These are phyloP conservation scores for Parazoanthus darwini DNA, from an alignment of 92 coral and sea anemone species.

Conservation along the genomic window DNA sequence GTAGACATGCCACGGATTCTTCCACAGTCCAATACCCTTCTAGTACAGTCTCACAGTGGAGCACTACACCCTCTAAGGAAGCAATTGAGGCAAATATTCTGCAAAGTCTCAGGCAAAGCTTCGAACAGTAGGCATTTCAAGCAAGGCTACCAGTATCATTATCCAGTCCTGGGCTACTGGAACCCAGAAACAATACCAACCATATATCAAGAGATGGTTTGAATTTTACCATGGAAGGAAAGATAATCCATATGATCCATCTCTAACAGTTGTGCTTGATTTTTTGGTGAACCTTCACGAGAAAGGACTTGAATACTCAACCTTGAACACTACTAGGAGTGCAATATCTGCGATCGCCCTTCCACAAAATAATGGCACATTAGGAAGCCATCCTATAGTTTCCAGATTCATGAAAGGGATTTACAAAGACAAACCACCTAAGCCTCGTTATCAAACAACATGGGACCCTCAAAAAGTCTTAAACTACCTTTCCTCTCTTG, in stretches of 20 bases:
- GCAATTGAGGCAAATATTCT: slow-evolving; percentile 43
- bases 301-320: slow-evolving; percentile 40
- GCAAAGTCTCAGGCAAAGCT: slow-evolving; percentile 57
- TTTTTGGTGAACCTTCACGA: slow-evolving; percentile 42
- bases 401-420: slow-evolving; percentile 53
- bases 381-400: slow-evolving; percentile 50
- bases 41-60: slow-evolving; percentile 39
- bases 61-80: slow-evolving; percentile 48
- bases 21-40: slow-evolving; percentile 33
- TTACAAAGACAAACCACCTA: slow-evolving; percentile 48
- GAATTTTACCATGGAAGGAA: slow-evolving; percentile 41
- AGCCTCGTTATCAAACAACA: slow-evolving; percentile 43
- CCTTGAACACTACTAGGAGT: slow-evolving; percentile 57
- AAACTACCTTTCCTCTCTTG: slow-evolving; percentile 33
- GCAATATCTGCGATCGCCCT: slow-evolving; percentile 55
- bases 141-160: slow-evolving; percentile 38
- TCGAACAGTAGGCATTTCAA: slow-evolving; percentile 46
- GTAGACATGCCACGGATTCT: slow-evolving; percentile 42
- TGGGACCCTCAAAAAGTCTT: slow-evolving; percentile 54
- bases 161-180: slow-evolving; percentile 53
- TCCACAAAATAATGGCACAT: slow-evolving; percentile 32
- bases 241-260: slow-evolving; percentile 54
- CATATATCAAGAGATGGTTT: slow-evolving; percentile 46
- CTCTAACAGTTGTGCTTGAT: slow-evolving; percentile 46
- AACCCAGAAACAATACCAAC: slow-evolving; percentile 57